Evolutionary conservation across 92 coral and sea anemone species (phyloP), one percentile per base, ranked within the genome.

Genomic region (Bergia puertoricense): DNA sequence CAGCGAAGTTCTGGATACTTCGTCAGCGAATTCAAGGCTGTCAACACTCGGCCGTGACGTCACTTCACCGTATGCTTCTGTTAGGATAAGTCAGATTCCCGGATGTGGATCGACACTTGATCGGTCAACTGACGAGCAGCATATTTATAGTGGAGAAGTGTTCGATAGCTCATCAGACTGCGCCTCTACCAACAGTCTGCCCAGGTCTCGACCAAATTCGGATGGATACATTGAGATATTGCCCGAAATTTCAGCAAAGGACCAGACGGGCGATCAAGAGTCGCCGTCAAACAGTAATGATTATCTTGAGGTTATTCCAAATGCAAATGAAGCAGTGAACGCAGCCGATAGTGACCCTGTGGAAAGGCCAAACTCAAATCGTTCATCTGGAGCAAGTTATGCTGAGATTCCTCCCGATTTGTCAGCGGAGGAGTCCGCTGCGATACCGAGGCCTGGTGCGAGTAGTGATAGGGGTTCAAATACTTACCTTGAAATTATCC

Each of bases 41-140:
- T 84, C 87, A 30, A 71, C 87, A 2, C 59, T 75, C 37, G 89
- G 79, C 57, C n/a, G 96, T 48, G 93, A 89, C 44, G 85, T 89
- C 54, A 71, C 96, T 3, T 92, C 94, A 14, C 98, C 98, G 1
- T 95, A 95, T 77, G 98, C 98, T 38, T 91, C 94, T 15, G 94
- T 95, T 15, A 90, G 98, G 75, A 95, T 95, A 81, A 95, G 98
- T 88, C 98, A 95, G 80, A 95, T 95, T 51, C 95, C 96, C 38
- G 98, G 98, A 43, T 88, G 92, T 67, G 91, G 62, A 67, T 76
- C 90, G 15, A 80, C 91, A 59, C 93, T 71, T 41, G 86, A 86
- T 43, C 81, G 80, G 3, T 36, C 90, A 13, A 83, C 72, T 74
- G 96, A 90, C 44, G 81, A 89, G 37, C 88, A 88, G 45, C 86